These are phyloP conservation scores for Cercopithecus petaurista DNA, from an alignment of 2,797 vertebrate species.

Conservation along the genomic window DNA sequence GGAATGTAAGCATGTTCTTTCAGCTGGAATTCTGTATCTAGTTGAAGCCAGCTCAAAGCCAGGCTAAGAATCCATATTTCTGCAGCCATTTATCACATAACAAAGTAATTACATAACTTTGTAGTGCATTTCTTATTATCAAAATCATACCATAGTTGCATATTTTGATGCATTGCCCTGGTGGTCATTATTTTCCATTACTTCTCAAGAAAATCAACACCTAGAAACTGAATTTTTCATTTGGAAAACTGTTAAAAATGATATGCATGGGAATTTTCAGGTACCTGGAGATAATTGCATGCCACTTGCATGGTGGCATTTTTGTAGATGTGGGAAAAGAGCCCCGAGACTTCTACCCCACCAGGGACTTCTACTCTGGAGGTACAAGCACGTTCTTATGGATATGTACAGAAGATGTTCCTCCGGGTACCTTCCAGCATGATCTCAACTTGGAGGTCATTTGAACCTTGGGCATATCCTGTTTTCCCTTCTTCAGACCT, in stretches of 20 bases:
- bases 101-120: neutral
- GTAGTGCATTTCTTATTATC: neutral
- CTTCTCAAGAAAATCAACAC: neutral
- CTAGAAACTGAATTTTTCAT: neutral
- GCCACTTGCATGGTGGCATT: neutral
- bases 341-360: too few species aligned
- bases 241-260: neutral
- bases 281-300: neutral
- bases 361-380: neutral
- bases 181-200: neutral
- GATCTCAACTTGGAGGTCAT: too few species aligned
- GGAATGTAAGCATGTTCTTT: rapidly evolving
- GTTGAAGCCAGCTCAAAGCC: neutral
- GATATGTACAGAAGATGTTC: neutral
- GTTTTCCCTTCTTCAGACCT: neutral
- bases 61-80: neutral
- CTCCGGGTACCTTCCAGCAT: neutral
- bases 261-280: neutral
- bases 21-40: neutral
- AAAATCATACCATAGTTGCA: neutral
- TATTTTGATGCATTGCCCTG: neutral
- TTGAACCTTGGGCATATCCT: neutral
- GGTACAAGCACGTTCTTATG: neutral
- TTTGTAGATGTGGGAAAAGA: neutral
- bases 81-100: neutral